Percentiles rank a stretch among this genome's conserved stretches.
Evolutionary conservation across 2,888 invertebrate species (phyloP).

Genomic region (Tribolium freemani): DNA sequence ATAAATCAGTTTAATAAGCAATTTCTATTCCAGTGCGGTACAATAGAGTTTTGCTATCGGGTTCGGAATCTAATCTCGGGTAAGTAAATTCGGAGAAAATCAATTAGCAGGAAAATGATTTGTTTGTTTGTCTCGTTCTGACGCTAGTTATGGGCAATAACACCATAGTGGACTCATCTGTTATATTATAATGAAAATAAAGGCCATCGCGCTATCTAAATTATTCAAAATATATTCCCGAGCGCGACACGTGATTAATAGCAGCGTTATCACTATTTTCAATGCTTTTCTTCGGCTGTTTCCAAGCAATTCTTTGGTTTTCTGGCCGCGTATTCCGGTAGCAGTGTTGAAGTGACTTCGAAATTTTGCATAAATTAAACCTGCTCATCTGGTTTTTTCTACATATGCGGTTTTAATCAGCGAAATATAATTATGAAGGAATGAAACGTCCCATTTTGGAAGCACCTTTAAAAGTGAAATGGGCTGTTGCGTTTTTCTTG

Average conservation of each 20-base stretch:
- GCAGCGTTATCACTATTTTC: background rate
- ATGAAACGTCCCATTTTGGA: constrained; percentile 33
- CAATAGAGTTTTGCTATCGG: constrained; percentile 11
- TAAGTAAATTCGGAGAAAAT: constrained; percentile 11
- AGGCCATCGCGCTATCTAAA: constrained; percentile 12
- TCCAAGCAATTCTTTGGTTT: constrained; percentile 23
- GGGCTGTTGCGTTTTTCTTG: background rate
- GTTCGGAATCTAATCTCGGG: background rate
- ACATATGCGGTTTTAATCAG: constrained; percentile 37
- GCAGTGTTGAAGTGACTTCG: constrained; percentile 42
- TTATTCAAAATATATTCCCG: background rate
- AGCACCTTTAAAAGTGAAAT: constrained; percentile 32
- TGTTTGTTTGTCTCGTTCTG: constrained; percentile 11
- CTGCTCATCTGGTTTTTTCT: constrained; percentile 51
- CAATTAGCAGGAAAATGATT: constrained; percentile 24
- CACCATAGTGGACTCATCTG: constrained; percentile 16
- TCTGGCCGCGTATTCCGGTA: constrained; percentile 41
- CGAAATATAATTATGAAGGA: constrained; percentile 34
- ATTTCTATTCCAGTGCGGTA: constrained; percentile 17
- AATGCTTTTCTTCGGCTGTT: too few species aligned
- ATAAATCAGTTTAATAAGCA: constrained; percentile 13
- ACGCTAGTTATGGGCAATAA: constrained; percentile 8
- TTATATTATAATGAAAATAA: constrained; percentile 21
- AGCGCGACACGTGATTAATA: constrained; percentile 28
- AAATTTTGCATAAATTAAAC: constrained; percentile 53